A percentile compares a stretch with the other conserved stretches of the same genome.
Conservation (phyloP, 2,888 invertebrate genomes). For the Perizoma affinitatum region DNA sequence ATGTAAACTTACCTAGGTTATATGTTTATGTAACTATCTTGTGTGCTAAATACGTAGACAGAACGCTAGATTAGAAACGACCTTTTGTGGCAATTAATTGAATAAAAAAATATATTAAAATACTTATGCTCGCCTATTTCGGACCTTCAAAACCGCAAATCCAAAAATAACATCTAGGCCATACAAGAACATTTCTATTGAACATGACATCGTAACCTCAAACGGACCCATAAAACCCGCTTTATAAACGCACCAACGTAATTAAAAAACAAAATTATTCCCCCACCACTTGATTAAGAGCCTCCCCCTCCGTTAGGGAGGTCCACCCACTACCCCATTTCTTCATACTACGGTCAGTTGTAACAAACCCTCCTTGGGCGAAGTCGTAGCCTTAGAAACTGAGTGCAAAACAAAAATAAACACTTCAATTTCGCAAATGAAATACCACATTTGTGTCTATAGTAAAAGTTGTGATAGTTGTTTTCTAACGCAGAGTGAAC, state of each 20-base stretch:
- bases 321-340: slow-evolving; percentile 55
- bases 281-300: slow-evolving; percentile 73
- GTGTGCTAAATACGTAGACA: too few species aligned
- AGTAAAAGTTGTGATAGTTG: slow-evolving; percentile 6
- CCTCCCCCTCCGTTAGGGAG: slow-evolving; percentile 48
- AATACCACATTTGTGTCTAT: not conserved
- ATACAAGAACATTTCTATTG: slow-evolving; percentile 26
- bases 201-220: slow-evolving; percentile 42
- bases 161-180: slow-evolving; percentile 29
- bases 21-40: too few species aligned
- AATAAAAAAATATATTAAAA: not conserved
- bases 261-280: slow-evolving; percentile 82
- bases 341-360: slow-evolving; percentile 79
- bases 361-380: slow-evolving; percentile 69
- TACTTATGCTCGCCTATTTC: slow-evolving; percentile 4
- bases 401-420: slow-evolving; percentile 80
- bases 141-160: slow-evolving; percentile 11
- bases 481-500: slow-evolving; percentile 8
- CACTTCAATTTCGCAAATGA: slow-evolving; percentile 48
- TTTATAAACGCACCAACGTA: slow-evolving; percentile 72
- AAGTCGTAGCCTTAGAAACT: slow-evolving; percentile 80
- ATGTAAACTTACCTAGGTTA: too few species aligned
- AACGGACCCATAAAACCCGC: slow-evolving; percentile 40
- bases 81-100: not conserved
- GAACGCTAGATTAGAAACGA: too few species aligned